Conservation (phyloP, 2,888 invertebrate genomes). For the Drosophila histrio region DNA sequence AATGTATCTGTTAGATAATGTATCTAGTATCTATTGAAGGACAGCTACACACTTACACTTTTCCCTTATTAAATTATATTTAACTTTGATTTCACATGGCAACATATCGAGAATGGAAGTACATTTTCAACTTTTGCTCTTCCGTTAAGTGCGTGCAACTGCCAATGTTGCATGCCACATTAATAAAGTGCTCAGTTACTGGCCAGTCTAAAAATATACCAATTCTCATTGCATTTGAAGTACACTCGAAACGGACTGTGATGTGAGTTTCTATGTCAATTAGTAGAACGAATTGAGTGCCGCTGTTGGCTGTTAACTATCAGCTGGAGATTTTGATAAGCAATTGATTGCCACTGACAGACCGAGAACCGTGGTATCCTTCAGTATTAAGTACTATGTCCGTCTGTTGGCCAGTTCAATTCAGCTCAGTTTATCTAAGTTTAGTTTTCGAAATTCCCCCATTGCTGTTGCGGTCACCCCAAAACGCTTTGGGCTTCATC, state of each 20-base stretch:
- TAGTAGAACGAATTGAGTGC: constrained; percentile 70
- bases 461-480: constrained; percentile 25
- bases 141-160: neutral
- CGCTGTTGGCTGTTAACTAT: constrained; percentile 28
- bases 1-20: constrained; percentile 3
- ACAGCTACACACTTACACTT: neutral
- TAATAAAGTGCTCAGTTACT: constrained; percentile 44
- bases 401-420: constrained; percentile 9
- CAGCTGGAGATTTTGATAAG: constrained; percentile 33
- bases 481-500: constrained; percentile 42
- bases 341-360: constrained; percentile 33
- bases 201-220: constrained; percentile 52
- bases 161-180: constrained; percentile 39
- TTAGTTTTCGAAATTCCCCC: neutral
- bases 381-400: too few relatives aligned
- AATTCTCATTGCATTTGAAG: constrained; percentile 62
- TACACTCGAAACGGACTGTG: constrained; percentile 45
- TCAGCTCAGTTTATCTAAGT: constrained; percentile 8
- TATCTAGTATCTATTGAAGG: neutral
- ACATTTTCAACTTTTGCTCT: neutral
- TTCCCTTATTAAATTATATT: neutral
- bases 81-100: neutral
- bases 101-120: neutral
- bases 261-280: constrained; percentile 64
- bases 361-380: constrained; percentile 28